A percentile compares a stretch with the other conserved stretches of the same genome.
Conservation (phyloP, 2,113 vertebrate genomes). For the Chloropsis hardwickii region DNA sequence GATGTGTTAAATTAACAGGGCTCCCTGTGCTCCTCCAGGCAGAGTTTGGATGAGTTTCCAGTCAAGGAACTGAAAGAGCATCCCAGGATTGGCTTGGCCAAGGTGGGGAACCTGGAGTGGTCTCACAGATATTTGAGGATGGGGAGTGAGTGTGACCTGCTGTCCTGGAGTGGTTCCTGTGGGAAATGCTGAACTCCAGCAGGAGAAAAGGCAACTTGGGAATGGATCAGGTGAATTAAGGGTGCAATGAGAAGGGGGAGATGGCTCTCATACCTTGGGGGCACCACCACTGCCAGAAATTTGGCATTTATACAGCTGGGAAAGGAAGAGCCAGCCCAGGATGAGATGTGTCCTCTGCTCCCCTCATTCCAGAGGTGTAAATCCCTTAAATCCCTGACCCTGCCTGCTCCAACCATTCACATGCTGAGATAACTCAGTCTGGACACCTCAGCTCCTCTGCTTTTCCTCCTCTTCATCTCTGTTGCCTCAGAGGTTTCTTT, state of each 20-base stretch:
- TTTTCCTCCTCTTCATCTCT: neutral
- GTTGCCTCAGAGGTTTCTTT: neutral
- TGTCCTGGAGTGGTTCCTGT: neutral
- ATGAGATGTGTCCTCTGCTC: rapidly evolving
- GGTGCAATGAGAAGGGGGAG: neutral
- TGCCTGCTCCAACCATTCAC: rapidly evolving
- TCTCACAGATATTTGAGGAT: neutral
- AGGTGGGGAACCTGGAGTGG: neutral
- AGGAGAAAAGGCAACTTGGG: neutral
- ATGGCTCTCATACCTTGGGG: neutral
- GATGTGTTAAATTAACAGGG: neutral
- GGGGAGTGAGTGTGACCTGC: neutral
- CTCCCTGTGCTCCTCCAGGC: neutral
- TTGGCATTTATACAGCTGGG: neutral
- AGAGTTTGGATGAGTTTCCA: neutral
- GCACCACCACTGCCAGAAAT: neutral
- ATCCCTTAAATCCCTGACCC: neutral
- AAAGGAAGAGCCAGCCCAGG: neutral
- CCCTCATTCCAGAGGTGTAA: neutral
- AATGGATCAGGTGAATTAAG: neutral
- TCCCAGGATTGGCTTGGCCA: neutral
- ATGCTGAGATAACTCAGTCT: neutral
- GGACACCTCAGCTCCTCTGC: neutral
- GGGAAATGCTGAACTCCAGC: neutral
- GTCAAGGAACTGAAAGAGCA: neutral